Percentiles rank a stretch among this genome's conserved stretches.
phyloP scores from a whole-genome alignment of 2,797 vertebrate genomes.

The Oophaga sylvatica region DNA sequence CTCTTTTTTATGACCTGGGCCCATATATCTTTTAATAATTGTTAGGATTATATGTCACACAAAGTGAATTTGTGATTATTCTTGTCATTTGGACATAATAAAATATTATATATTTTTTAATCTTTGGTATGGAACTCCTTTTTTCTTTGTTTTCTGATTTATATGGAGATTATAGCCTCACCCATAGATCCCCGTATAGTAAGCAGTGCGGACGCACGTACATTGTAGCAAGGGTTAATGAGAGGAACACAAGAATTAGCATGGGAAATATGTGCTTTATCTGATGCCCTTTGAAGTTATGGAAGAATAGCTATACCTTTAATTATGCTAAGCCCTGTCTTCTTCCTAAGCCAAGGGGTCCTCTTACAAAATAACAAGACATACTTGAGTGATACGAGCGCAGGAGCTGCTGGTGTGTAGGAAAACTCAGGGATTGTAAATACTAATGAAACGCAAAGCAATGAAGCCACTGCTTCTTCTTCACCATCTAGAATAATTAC shows the following conservation, averaged over 20 bases:
- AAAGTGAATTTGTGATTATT: too few relatives aligned
- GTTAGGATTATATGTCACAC: too few relatives aligned
- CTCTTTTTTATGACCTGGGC: too few relatives aligned
- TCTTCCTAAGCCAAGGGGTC: constrained; percentile 54
- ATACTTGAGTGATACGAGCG: constrained; percentile 58
- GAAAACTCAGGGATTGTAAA: constrained; percentile 45
- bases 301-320: constrained; percentile 62
- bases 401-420: constrained; percentile 24
- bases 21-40: too few relatives aligned
- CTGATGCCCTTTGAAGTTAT: constrained; percentile 57
- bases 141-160: too few relatives aligned
- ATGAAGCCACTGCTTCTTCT: background rate
- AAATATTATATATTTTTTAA: too few relatives aligned
- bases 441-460: constrained; percentile 55
- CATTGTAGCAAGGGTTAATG: constrained; percentile 46
- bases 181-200: background rate
- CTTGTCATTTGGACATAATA: too few relatives aligned
- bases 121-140: too few relatives aligned
- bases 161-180: background rate
- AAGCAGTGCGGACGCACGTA: background rate
- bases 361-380: constrained; percentile 61
- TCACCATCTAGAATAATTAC: constrained; percentile 21
- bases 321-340: constrained; percentile 62
- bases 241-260: constrained; percentile 51
- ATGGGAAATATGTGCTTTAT: constrained; percentile 42